Conservation (phyloP, 2,888 invertebrate genomes). For the Ischnura elegans region DNA sequence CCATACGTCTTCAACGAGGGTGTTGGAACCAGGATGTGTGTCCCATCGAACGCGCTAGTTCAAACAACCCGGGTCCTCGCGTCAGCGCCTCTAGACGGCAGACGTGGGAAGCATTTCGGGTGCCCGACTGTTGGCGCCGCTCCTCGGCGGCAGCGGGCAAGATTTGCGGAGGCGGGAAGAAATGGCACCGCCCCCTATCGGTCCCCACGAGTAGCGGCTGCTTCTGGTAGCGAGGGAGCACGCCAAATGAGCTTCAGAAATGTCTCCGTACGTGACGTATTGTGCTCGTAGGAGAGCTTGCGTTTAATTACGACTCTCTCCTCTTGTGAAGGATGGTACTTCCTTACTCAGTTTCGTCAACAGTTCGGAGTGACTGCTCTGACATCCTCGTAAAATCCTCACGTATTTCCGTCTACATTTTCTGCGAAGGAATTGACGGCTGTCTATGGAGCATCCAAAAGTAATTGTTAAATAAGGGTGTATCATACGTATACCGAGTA, state of each 20-base stretch:
- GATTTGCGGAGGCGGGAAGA: background rate
- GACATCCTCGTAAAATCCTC: background rate
- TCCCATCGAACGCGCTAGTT: background rate
- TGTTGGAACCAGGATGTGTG: no score
- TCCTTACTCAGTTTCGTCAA: background rate
- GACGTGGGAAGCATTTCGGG: background rate
- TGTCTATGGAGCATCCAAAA: background rate
- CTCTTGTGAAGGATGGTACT: background rate
- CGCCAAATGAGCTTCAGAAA: background rate
- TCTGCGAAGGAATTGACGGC: background rate
- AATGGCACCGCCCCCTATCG: background rate
- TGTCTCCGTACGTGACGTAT: background rate
- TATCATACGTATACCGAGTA: no score
- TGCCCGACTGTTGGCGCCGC: slow-evolving; percentile 9
- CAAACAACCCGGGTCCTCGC: background rate
- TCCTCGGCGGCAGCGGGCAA: background rate
- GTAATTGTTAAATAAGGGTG: no score
- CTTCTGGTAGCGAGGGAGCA: background rate
- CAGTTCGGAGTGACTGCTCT: background rate
- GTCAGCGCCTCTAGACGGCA: background rate
- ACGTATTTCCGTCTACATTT: background rate
- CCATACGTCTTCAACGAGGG: no score
- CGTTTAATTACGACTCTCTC: background rate
- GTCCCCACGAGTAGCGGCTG: background rate
- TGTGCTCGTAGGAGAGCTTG: background rate